Conservation (phyloP, 2,113 vertebrate species). For the Pachycephala philippinensis region DNA sequence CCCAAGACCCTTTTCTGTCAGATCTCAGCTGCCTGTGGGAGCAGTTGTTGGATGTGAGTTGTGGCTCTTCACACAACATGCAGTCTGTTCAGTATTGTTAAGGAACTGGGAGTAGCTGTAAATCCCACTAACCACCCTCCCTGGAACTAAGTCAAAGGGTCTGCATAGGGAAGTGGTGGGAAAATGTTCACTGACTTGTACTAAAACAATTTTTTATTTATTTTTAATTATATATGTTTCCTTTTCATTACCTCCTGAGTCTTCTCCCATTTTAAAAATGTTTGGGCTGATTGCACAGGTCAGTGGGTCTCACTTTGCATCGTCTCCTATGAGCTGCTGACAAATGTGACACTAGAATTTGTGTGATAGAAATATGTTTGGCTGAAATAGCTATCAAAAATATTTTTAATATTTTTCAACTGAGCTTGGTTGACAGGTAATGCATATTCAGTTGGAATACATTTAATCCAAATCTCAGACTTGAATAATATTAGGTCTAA, state of each 20-base stretch:
- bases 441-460: background rate
- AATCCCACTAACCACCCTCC: background rate
- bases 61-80: background rate
- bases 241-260: background rate
- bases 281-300: background rate
- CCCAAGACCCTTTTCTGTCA: background rate
- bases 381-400: background rate
- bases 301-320: background rate
- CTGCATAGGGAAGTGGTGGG: background rate
- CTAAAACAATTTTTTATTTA: background rate
- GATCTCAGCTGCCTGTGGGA: background rate
- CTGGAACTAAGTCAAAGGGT: background rate
- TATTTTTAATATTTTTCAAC: background rate
- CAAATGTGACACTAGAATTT: background rate
- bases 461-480: background rate
- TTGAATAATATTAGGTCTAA: background rate
- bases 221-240: background rate
- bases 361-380: background rate
- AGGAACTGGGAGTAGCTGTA: background rate
- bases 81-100: background rate
- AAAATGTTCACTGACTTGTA: background rate
- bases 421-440: background rate
- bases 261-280: background rate
- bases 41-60: background rate
- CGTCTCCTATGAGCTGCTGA: background rate